A percentile compares a stretch with the other conserved stretches of the same genome.
These are phyloP conservation scores for Gobio gobio DNA, from an alignment of 2,113 vertebrate genomes.

Conservation along the genomic window DNA sequence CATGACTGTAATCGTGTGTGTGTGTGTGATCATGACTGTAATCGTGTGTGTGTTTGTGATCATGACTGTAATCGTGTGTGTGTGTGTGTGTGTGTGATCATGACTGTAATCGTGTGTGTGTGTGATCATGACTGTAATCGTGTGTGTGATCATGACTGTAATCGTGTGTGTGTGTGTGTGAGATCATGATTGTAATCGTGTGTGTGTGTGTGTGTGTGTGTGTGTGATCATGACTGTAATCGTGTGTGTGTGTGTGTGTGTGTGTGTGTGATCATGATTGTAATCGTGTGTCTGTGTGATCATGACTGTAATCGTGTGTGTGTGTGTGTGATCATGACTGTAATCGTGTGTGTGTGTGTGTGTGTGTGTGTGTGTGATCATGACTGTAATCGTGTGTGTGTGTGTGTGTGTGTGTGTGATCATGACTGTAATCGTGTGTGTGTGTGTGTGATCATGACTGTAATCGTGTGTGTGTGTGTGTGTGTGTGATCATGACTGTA, in stretches of 20 bases:
- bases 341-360: neutral
- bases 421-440: neutral
- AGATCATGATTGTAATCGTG: neutral
- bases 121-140: neutral
- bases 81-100: no score
- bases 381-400: neutral
- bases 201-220: neutral
- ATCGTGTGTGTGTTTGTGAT: no score
- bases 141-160: neutral
- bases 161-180: neutral
- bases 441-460: no score
- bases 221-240: no score
- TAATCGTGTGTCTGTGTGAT: no score
- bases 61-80: neutral
- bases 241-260: no score
- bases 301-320: neutral
- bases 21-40: no score
- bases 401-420: no score
- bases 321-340: neutral
- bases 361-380: no score
- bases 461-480: no score
- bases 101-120: neutral
- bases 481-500: no score
- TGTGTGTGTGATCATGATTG: neutral
- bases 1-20: no score